Conservation (phyloP, 2,888 invertebrate genomes). For the Acanthosepion lycidas region DNA sequence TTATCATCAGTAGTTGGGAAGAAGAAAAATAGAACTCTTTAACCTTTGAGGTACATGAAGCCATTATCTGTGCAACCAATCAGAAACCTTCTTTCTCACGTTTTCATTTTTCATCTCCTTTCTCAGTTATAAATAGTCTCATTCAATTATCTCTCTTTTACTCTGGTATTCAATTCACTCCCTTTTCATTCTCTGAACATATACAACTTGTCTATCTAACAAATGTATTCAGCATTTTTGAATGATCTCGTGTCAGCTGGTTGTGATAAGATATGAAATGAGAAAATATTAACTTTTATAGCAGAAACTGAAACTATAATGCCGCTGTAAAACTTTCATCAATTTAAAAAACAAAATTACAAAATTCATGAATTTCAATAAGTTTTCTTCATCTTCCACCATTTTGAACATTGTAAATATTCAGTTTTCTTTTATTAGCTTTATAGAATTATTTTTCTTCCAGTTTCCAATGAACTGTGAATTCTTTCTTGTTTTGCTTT, state of each 20-base stretch:
- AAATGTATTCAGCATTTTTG: not conserved
- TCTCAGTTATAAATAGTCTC: not conserved
- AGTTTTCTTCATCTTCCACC: too few relatives aligned
- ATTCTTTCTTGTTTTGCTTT: too few relatives aligned
- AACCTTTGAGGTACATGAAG: constrained; percentile 3
- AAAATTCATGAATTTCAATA: too few relatives aligned
- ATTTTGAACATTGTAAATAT: too few relatives aligned
- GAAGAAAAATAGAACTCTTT: not conserved
- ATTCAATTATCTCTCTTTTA: not conserved
- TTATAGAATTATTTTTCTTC: too few relatives aligned
- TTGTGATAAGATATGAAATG: not conserved
- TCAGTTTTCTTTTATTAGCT: too few relatives aligned
- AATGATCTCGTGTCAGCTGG: not conserved
- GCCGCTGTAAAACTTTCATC: too few relatives aligned
- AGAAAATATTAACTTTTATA: not conserved
- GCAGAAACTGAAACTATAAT: too few relatives aligned
- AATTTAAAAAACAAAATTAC: too few relatives aligned
- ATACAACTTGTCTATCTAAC: not conserved
- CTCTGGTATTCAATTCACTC: not conserved
- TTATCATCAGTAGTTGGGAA: not conserved
- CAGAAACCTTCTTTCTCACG: not conserved
- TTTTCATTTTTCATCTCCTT: not conserved
- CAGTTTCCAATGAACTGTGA: too few relatives aligned
- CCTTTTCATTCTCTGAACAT: not conserved
- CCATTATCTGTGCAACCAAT: not conserved